Evolutionary conservation across 2,797 vertebrate species (phyloP).

Genomic region (Sciurus carolinensis): DNA sequence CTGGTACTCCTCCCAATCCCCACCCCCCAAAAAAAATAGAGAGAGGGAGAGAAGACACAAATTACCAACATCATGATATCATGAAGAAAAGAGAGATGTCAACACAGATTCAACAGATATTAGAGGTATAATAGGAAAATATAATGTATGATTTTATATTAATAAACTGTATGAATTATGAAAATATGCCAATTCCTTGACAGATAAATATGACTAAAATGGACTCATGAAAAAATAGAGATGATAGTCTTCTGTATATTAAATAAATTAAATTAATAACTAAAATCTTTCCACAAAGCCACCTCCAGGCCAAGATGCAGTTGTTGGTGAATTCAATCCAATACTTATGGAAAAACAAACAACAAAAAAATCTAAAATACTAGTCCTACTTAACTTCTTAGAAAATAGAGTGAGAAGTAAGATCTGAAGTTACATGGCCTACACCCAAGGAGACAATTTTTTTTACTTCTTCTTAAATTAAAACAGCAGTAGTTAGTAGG

Average conservation of each 20-base stretch:
- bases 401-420: background rate
- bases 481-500: background rate
- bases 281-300: background rate
- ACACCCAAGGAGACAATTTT: background rate
- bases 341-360: background rate
- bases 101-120: background rate
- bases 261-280: constrained; percentile 26
- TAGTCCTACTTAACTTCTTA: background rate
- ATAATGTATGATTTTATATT: background rate
- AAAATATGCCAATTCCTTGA: background rate
- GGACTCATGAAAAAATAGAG: background rate
- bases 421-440: background rate
- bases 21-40: too few relatives aligned
- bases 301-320: background rate
- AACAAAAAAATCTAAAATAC: background rate
- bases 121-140: background rate
- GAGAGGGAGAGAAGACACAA: too few relatives aligned
- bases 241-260: background rate
- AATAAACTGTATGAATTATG: background rate
- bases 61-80: background rate
- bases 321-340: background rate
- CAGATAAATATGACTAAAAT: background rate
- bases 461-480: background rate
- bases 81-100: background rate
- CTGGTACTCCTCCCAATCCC: too few relatives aligned